Evolutionary conservation across 2,888 invertebrate species (phyloP).

Genomic region (Pandemis corylana): DNA sequence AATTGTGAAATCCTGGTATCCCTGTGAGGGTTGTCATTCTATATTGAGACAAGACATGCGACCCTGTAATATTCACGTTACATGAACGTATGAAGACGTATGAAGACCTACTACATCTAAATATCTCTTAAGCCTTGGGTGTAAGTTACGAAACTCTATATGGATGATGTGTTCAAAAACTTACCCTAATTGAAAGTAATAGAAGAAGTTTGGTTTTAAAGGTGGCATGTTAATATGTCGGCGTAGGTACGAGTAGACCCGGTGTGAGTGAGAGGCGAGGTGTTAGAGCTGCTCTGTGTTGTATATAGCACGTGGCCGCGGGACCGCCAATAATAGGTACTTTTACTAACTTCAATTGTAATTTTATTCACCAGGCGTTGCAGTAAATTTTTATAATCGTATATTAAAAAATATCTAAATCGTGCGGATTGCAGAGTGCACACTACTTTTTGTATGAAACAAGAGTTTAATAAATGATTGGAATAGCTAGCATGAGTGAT

Average conservation of each 20-base stretch:
- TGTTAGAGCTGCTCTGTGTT: slow-evolving; percentile 45
- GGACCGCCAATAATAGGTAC: slow-evolving; percentile 39
- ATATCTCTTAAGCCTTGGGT: too few relatives aligned
- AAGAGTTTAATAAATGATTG: not conserved
- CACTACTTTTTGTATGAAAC: too few relatives aligned
- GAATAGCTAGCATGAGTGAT: not conserved
- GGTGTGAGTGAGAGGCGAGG: slow-evolving; percentile 8
- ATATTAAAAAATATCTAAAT: too few relatives aligned
- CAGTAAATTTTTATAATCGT: too few relatives aligned
- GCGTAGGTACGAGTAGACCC: not conserved
- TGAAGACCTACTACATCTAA: too few relatives aligned
- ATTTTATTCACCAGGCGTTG: not conserved
- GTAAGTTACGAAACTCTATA: too few relatives aligned
- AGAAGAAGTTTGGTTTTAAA: slow-evolving; percentile 16
- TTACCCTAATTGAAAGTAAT: too few relatives aligned
- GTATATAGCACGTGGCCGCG: slow-evolving; percentile 58
- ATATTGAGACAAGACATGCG: not conserved
- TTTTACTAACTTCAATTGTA: not conserved
- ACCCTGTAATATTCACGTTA: too few relatives aligned
- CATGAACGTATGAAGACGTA: too few relatives aligned
- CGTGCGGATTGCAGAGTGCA: too few relatives aligned
- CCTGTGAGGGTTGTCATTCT: not conserved
- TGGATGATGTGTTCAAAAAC: too few relatives aligned
- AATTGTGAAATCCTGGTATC: not conserved
- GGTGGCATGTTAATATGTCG: not conserved